Base-by-base conservation (phyloP, 2,113 vertebrate genomes). In the Manacus vitellinus region DNA sequence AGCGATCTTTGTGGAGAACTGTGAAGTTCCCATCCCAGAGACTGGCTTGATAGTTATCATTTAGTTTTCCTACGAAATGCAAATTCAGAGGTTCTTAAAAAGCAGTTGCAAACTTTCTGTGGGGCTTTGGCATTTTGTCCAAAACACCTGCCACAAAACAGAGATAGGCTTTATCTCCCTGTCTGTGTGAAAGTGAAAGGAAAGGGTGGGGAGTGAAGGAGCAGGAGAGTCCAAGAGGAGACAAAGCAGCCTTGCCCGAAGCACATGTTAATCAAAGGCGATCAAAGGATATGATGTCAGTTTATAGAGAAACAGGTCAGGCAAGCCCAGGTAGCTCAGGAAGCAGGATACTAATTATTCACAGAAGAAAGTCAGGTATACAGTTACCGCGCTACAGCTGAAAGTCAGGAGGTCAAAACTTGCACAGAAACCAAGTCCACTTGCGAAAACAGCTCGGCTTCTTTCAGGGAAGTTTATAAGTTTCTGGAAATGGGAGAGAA, bases 241-340 rank as follows among this genome's bases (percentile, higher is more conserved):
- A 97, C 96, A 98, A 97, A 97, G 98, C 95, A 87, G 79, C 85
- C 86, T 97, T 97, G 97, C 97, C 96, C 61, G 61, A 75, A 97
- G 94, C 93, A 41, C 83, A 67, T 73, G 91, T 87, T 97, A 94
- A 97, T 96, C 85, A 65, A 91, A 81, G 77, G 93, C 98, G 98
- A 98, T 98, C 98, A 98, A 98, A 98, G 98, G 95, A 95, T 97
- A 93, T 98, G 98, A 98, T 98, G 98, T 98, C 98, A 98, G 97
- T 97, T 97, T 95, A 97, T 89, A 97, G 98, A 97, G 97, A 98
- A 99, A 99, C 99, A 99, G 99, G 99, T 99, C 98, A 90, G 98
- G 98, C 98, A 97, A 99, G 98, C 98, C 95, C 97, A 98, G 98
- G 98, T 98, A 98, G 97, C 97, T 97, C 95, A 96, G 98, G 98